A percentile compares a stretch with the other conserved stretches of the same genome.
Evolutionary conservation across 2,888 invertebrate genomes (phyloP).

Genomic region (Euplagia quadripunctaria): DNA sequence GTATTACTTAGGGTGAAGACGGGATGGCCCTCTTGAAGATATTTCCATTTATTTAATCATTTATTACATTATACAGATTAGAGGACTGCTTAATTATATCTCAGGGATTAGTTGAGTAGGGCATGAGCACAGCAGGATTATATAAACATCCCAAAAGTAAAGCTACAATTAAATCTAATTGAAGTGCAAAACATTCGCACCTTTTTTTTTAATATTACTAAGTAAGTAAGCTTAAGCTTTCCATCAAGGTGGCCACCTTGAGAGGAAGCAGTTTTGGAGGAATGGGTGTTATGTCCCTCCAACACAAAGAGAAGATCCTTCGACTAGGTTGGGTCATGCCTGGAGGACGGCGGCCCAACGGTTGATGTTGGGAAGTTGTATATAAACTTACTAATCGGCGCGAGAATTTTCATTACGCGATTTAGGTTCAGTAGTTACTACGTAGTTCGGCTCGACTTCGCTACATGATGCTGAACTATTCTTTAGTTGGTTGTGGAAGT

Average conservation of each 20-base stretch:
- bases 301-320: too few relatives aligned
- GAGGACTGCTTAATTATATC: constrained; percentile 40
- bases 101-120: constrained; percentile 30
- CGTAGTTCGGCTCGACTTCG: too few relatives aligned
- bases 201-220: not conserved
- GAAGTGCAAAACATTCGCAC: constrained; percentile 10
- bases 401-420: too few relatives aligned
- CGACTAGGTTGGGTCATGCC: too few relatives aligned
- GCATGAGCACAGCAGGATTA: constrained; percentile 26
- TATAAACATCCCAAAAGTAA: constrained; percentile 12
- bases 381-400: too few relatives aligned
- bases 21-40: not conserved
- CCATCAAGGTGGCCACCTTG: not conserved
- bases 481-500: too few relatives aligned
- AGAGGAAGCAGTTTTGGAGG: not conserved
- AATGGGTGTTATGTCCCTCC: too few relatives aligned
- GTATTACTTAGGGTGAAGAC: too few relatives aligned
- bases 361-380: too few relatives aligned
- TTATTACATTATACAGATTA: constrained; percentile 48
- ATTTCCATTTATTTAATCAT: constrained; percentile 42
- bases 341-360: too few relatives aligned
- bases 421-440: too few relatives aligned
- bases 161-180: constrained; percentile 14
- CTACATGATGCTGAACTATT: too few relatives aligned
- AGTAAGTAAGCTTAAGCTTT: not conserved